Conservation (phyloP, 2,888 invertebrate species). For the Drosophila cognata region DNA sequence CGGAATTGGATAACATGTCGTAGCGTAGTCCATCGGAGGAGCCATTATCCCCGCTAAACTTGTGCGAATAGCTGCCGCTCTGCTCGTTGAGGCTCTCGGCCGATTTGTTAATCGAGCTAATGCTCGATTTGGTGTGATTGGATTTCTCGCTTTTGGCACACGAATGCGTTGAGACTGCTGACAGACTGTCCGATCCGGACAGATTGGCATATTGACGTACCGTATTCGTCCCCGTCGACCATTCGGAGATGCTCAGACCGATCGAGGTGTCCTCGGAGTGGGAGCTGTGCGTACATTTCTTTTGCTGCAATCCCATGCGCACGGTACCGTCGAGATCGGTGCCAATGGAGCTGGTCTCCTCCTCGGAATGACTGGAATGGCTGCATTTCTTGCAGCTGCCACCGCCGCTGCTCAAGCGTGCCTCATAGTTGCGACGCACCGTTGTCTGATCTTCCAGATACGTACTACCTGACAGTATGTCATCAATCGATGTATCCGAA, state of each 20-base stretch:
- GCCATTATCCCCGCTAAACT: slow-evolving; percentile 84
- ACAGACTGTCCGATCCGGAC: slow-evolving; percentile 89
- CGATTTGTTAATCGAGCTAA: slow-evolving; percentile 87
- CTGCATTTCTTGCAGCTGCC: slow-evolving; percentile 88
- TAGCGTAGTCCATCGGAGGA: slow-evolving; percentile 86
- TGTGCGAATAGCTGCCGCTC: slow-evolving; percentile 84
- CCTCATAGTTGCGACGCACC: slow-evolving; percentile 84
- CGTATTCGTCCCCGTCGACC: slow-evolving; percentile 94
- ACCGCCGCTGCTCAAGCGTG: slow-evolving; percentile 85
- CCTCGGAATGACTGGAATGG: slow-evolving; percentile 91
- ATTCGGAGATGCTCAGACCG: slow-evolving; percentile 93
- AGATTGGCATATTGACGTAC: slow-evolving; percentile 92
- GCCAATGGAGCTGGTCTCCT: slow-evolving; percentile 91
- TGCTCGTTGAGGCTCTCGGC: slow-evolving; percentile 86
- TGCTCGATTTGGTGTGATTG: slow-evolving; percentile 86
- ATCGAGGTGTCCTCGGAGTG: slow-evolving; percentile 95
- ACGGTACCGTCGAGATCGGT: slow-evolving; percentile 93
- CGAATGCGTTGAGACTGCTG: slow-evolving; percentile 87
- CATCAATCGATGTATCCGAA: slow-evolving; percentile 88
- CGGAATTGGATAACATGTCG: slow-evolving; percentile 88
- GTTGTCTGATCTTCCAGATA: slow-evolving; percentile 87
- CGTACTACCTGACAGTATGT: slow-evolving; percentile 86
- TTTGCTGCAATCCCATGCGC: slow-evolving; percentile 91
- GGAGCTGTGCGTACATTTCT: slow-evolving; percentile 93
- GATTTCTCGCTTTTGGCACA: slow-evolving; percentile 88